These are phyloP conservation scores for Chloebia gouldiae DNA, from an alignment of 2,113 vertebrate species.

Conservation along the genomic window DNA sequence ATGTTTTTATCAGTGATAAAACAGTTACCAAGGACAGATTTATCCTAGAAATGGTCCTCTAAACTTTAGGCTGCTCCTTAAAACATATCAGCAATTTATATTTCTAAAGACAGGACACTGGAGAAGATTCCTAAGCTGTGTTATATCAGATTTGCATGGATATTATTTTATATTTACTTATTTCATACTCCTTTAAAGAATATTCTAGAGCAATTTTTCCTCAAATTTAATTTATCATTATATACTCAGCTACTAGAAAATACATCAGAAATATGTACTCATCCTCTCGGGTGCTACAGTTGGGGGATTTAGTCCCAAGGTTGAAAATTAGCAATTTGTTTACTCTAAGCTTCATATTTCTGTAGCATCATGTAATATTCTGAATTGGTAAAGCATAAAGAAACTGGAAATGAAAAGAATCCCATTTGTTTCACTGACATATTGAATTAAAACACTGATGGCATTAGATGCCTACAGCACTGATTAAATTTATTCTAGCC, in stretches of 20 bases:
- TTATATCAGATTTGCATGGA: neutral
- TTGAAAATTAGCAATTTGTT: conserved; percentile 22
- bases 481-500: conserved; percentile 71
- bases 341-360: neutral
- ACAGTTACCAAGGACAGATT: neutral
- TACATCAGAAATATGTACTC: neutral
- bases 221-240: neutral
- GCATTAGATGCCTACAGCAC: conserved; percentile 63
- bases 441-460: conserved; percentile 65
- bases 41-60: neutral
- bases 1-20: neutral
- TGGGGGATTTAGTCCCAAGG: neutral
- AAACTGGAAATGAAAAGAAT: conserved; percentile 52
- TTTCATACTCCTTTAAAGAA: neutral
- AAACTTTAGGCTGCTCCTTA: neutral
- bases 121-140: neutral
- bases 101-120: neutral
- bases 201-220: neutral
- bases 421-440: conserved; percentile 47
- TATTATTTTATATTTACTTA: neutral
- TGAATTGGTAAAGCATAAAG: conserved; percentile 38
- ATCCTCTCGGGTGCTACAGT: neutral
- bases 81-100: neutral
- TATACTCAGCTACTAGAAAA: neutral
- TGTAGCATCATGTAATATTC: neutral